These are phyloP conservation scores for Lasioglossum albipes DNA, from an alignment of 1,140 invertebrate genomes.

Conservation along the genomic window DNA sequence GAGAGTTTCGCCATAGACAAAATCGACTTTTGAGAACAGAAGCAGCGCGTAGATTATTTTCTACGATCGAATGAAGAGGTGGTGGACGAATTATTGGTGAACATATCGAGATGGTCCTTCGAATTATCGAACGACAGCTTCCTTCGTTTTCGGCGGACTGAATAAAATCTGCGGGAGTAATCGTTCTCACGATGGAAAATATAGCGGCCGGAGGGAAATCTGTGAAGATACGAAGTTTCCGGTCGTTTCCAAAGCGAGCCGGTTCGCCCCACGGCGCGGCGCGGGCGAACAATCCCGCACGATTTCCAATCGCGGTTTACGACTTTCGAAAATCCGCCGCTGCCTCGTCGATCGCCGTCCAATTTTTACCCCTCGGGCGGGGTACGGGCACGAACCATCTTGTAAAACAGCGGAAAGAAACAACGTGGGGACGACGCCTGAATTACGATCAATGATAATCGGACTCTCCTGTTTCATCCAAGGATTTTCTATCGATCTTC, in stretches of 20 bases:
- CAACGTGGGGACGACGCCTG: background rate
- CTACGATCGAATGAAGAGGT: too few species aligned
- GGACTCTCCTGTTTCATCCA: too few species aligned
- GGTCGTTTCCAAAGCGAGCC: background rate
- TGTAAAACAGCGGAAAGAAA: background rate
- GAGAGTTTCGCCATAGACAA: too few species aligned
- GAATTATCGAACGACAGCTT: background rate
- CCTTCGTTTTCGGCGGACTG: background rate
- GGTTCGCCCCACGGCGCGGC: background rate
- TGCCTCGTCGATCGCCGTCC: background rate
- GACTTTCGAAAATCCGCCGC: background rate
- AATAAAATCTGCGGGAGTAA: background rate
- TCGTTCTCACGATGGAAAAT: background rate
- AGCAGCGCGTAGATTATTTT: too few species aligned
- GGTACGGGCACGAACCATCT: background rate
- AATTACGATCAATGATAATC: background rate
- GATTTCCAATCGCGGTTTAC: constrained; percentile 10
- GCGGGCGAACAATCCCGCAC: constrained; percentile 1
- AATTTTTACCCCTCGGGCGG: background rate
- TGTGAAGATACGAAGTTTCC: background rate
- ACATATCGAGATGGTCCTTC: too few species aligned
- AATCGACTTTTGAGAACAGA: too few species aligned
- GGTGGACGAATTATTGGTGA: too few species aligned
- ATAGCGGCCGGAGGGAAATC: background rate
- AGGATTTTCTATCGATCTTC: too few species aligned